Percentiles rank a stretch among this genome's conserved stretches.
Evolutionary conservation across 1,140 invertebrate species (phyloP).

Genomic region (Asbolus verrucosus): DNA sequence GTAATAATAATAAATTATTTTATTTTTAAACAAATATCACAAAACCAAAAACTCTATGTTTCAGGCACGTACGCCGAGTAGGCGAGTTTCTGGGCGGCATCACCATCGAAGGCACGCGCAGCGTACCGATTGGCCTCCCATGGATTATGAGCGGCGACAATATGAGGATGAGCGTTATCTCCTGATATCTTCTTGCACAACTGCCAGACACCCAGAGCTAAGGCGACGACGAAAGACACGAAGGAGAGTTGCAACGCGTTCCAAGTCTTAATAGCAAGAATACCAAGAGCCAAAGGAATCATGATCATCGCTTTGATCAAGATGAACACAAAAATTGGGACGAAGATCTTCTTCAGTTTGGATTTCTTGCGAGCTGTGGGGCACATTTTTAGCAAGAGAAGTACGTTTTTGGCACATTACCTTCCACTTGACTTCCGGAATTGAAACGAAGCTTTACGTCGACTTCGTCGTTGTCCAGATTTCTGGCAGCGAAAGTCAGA

Average conservation of each 20-base stretch:
- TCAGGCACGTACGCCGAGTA: constrained; percentile 76
- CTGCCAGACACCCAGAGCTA: constrained; percentile 85
- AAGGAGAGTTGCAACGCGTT: constrained; percentile 86
- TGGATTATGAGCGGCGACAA: constrained; percentile 78
- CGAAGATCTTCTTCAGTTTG: constrained; percentile 84
- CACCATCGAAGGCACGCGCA: constrained; percentile 69
- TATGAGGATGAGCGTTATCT: constrained; percentile 75
- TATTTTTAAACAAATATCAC: no score
- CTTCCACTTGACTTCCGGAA: constrained; percentile 68
- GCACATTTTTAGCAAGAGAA: constrained; percentile 55
- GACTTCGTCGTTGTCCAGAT: constrained; percentile 78
- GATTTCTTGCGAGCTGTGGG: constrained; percentile 76
- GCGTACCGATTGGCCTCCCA: constrained; percentile 65
- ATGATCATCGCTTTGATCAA: constrained; percentile 86
- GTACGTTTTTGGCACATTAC: constrained; percentile 45
- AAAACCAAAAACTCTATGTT: constrained; percentile 6
- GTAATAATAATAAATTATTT: no score
- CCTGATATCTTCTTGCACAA: constrained; percentile 85
- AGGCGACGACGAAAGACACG: constrained; percentile 86
- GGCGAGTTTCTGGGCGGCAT: constrained; percentile 77
- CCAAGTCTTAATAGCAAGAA: constrained; percentile 86
- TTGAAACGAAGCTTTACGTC: constrained; percentile 77
- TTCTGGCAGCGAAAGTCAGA: constrained; percentile 79
- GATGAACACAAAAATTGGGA: constrained; percentile 84
- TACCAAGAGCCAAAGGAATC: constrained; percentile 83